Conservation (phyloP, 2,797 vertebrate genomes). For the Bradypus variegatus region DNA sequence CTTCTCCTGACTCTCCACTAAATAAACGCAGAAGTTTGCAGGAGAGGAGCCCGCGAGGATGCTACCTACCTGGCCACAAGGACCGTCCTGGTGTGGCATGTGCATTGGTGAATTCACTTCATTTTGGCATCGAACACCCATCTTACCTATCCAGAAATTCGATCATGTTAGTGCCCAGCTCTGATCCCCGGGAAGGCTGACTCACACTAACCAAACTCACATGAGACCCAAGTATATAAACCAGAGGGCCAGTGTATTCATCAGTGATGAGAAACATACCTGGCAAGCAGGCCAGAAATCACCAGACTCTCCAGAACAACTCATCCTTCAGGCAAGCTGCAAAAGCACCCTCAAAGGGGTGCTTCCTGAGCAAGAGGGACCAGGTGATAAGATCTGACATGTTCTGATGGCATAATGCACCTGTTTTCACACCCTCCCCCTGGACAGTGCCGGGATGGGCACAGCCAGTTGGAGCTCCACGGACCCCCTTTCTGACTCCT, state of each 20-base stretch:
- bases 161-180: background rate
- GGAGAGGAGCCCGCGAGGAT: background rate
- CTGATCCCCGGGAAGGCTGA: background rate
- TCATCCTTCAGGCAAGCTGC: background rate
- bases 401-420: background rate
- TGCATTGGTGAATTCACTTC: background rate
- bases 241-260: background rate
- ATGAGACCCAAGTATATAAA: background rate
- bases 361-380: background rate
- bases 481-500: background rate
- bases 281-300: background rate
- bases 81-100: background rate
- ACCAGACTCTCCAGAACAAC: background rate
- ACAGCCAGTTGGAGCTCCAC: background rate
- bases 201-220: slow-evolving; percentile 13
- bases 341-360: background rate
- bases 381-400: background rate
- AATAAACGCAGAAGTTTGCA: background rate
- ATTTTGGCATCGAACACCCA: background rate
- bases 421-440: background rate
- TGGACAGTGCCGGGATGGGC: background rate
- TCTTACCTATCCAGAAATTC: background rate
- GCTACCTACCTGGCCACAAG: background rate
- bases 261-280: slow-evolving; percentile 12
- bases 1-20: background rate